Evolutionary conservation across 2,888 invertebrate species (phyloP).

Genomic region (Lottia gigantea): DNA sequence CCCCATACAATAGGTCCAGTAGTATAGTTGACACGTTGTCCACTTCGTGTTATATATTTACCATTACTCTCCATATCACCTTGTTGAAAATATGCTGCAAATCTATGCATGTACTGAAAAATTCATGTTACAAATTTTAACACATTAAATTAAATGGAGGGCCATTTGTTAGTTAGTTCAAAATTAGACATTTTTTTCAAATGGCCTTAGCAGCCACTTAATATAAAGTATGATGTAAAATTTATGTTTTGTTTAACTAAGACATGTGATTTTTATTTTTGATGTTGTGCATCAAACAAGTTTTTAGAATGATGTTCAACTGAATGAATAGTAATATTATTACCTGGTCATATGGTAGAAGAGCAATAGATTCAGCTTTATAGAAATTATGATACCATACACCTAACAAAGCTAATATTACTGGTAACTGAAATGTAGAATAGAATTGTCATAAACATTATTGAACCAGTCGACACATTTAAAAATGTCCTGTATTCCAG

Average conservation of each 20-base stretch:
- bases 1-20: constrained; percentile 92
- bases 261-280: too few relatives aligned
- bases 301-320: too few relatives aligned
- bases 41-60: constrained; percentile 76
- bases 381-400: constrained; percentile 93
- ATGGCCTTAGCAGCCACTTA: too few relatives aligned
- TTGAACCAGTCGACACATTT: too few relatives aligned
- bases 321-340: constrained; percentile 1
- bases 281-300: too few relatives aligned
- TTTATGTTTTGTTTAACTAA: too few relatives aligned
- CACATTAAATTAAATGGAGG: background rate
- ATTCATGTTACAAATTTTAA: background rate
- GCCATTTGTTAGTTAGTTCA: too few relatives aligned
- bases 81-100: constrained; percentile 99
- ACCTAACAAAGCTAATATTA: constrained; percentile 86
- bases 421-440: constrained; percentile 79
- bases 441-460: too few relatives aligned
- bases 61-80: constrained; percentile 99
- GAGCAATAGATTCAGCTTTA: constrained; percentile 93
- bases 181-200: too few relatives aligned
- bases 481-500: too few relatives aligned
- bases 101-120: constrained; percentile 87
- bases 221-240: too few relatives aligned
- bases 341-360: constrained; percentile 95
- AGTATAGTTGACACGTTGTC: constrained; percentile 69